Evolutionary conservation across 2,888 invertebrate species (phyloP), one percentile per base, ranked within the genome.

Genomic region (Protonemura montana): DNA sequence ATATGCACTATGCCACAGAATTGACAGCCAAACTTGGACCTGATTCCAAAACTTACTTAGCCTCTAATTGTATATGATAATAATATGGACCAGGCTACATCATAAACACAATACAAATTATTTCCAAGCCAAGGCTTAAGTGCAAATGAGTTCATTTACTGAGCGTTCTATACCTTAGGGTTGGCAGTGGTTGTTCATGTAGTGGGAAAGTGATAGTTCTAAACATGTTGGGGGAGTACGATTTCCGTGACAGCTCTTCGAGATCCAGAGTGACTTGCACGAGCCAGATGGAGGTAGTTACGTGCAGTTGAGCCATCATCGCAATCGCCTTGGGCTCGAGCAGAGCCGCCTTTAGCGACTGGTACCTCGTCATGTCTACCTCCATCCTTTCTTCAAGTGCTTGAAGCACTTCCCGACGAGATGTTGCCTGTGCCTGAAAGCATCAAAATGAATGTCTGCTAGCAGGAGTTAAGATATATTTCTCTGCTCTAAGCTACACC

Each of bases 251-350:
- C 90, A 29, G 89, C 90, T 87, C 89, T 59, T 90, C 90, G 0
- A 91, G 88, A 82, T 95, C 92, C 25, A 95, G 90, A 0, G 96
- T 95, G n/a, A 98, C 94, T 90, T 98, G 97, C 84, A 95, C 94
- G 59, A 98, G 91, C 98, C 98, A 98, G 85, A 94, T 94, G 85
- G 97, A 95, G 0, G 98, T 95, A 21, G 96, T 95, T 26, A 97
- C 95, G 89, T 96, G 95, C 89, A 98, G 95, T 87, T 95, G 94
- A 88, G 96, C 93, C 88, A 96, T 91, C 89, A 95, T 93, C 29
- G 94, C 93, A 87, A 97, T 91, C 91, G 95, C 94, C 26, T 94
- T 93, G 0, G 96, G 96, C 90, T 96, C 96, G 7, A 96, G 93
- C 10, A 98, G 92, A 16, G 95, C 95, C 87, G 97, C 95, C 89